Evolutionary conservation across 2,113 vertebrate genomes (phyloP).

Genomic region (Alces alces): DNA sequence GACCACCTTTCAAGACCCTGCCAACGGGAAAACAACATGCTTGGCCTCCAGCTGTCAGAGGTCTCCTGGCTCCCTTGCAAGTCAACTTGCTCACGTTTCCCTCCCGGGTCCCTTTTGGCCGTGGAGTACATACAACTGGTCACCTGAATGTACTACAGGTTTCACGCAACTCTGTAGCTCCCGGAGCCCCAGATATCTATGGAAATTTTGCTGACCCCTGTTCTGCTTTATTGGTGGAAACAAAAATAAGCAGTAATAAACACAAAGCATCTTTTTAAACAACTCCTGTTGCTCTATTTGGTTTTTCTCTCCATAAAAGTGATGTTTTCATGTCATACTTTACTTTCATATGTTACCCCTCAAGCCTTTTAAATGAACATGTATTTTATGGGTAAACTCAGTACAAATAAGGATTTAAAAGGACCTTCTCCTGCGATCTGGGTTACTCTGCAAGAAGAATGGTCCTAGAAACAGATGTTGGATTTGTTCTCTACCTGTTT

Average conservation of each 20-base stretch:
- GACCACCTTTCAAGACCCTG: not conserved
- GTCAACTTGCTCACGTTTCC: not conserved
- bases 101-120: not conserved
- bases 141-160: not conserved
- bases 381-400: not conserved
- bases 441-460: not conserved
- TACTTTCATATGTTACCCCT: not conserved
- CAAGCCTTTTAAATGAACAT: not conserved
- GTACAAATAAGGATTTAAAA: not conserved
- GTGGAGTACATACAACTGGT: too few relatives aligned
- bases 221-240: not conserved
- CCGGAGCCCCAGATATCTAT: not conserved
- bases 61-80: not conserved
- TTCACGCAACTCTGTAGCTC: not conserved
- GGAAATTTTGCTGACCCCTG: not conserved
- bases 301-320: not conserved
- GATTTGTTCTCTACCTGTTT: not conserved
- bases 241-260: not conserved
- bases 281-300: not conserved
- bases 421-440: not conserved
- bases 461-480: not conserved
- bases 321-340: not conserved
- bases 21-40: not conserved
- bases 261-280: not conserved
- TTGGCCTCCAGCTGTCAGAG: not conserved